Base-by-base conservation (phyloP, 2,888 invertebrate species). In the Phyllotreta striolata region DNA sequence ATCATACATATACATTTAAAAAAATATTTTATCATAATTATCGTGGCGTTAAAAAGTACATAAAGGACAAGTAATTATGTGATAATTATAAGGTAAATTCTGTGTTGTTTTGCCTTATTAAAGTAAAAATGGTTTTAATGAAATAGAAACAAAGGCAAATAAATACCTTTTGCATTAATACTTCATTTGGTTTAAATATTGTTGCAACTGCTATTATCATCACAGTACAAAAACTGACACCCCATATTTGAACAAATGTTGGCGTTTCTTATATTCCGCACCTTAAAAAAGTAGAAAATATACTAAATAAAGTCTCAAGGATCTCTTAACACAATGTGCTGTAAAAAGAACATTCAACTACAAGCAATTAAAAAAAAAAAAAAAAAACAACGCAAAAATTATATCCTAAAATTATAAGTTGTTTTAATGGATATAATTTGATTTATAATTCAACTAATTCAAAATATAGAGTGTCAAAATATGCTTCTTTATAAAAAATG, bases 161-260 rank as follows among this genome's bases (percentile, higher is more conserved):
- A 67, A 63, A 65, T 65, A 67, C 65, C 64, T 65, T 62, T 10
- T 35, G 47, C 57, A 47, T 59, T 8, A 61, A 51, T 54, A 62
- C 49, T 60, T 59, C 62, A 49, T 38, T 10, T 55, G 55, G 55
- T 43, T 41, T 66, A 66, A 49, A 66, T 59, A 59, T 66, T 68
- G 62, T 64, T 64, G 44, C 57, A 60, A 63, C 69, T 67, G 64
- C 63, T 67, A 59, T 67, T 69, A 56, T 67, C 67, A 65, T 69
- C 69, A 65, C 69, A 69, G 64, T 69, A 69, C 56, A 69, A 66
- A 66, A 69, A 69, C 69, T 69, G 69, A 67, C 69, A 69, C 59
- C 67, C 69, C 69, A 69, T 66, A 66, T 69, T 66, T 62, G 69
- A 67, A 66, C 69, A 69, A 63, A 69, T 69, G 64, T 63, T 69